These are phyloP conservation scores for Geotrypetes seraphini DNA, from an alignment of 2,797 vertebrate species.

Conservation along the genomic window DNA sequence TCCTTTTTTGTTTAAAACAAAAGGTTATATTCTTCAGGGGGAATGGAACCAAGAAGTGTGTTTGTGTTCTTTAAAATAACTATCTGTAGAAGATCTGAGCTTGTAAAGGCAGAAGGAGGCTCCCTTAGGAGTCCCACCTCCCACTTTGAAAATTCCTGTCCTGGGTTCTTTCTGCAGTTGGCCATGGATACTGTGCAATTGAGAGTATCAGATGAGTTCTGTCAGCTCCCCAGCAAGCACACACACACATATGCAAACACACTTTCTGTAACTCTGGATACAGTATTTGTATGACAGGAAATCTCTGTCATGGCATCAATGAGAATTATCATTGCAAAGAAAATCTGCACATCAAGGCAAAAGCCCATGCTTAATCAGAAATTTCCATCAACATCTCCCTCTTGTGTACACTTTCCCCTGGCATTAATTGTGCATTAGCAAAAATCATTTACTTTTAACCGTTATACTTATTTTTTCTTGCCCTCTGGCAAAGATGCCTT, in stretches of 20 bases:
- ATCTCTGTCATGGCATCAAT: slow-evolving; percentile 65
- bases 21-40: no score
- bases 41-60: no score
- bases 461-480: slow-evolving; percentile 99
- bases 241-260: slow-evolving; percentile 17
- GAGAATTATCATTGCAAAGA: slow-evolving; percentile 66
- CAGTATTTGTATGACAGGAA: slow-evolving; percentile 74
- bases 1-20: no score
- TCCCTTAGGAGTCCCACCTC: no score
- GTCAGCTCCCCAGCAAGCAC: slow-evolving; percentile 35
- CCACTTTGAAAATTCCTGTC: no score
- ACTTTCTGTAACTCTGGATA: slow-evolving; percentile 36
- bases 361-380: slow-evolving; percentile 78
- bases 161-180: slow-evolving; percentile 60
- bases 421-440: slow-evolving; percentile 99
- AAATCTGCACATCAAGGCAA: slow-evolving; percentile 66
- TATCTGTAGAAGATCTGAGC: no score
- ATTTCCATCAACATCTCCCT: slow-evolving; percentile 85
- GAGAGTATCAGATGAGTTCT: slow-evolving; percentile 75
- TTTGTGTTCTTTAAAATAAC: no score
- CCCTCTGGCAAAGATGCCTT: slow-evolving; percentile 97
- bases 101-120: no score
- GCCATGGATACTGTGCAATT: slow-evolving; percentile 71
- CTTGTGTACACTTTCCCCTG: slow-evolving; percentile 76
- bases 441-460: slow-evolving; percentile 99